These are phyloP conservation scores for Drosophila pectinifera DNA, from an alignment of 1,140 invertebrate species.

Conservation along the genomic window DNA sequence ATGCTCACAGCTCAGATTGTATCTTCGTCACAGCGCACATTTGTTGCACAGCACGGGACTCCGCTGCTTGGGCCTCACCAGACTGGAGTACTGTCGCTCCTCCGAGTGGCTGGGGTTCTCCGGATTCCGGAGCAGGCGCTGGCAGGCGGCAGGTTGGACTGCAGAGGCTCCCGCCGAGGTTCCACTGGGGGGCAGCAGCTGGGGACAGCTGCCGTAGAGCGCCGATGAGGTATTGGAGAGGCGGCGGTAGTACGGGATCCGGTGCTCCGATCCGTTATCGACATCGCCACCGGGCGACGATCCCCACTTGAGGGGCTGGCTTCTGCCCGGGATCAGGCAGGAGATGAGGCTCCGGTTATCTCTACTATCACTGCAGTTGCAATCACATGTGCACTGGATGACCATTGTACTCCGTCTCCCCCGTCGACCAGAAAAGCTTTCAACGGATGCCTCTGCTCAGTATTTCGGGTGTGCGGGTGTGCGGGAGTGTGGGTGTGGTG, in stretches of 20 bases:
- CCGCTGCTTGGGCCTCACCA: conserved; percentile 58
- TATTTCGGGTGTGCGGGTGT: conserved; percentile 14
- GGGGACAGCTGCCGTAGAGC: conserved; percentile 81
- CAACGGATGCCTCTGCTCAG: conserved; percentile 3
- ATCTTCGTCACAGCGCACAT: conserved; percentile 84
- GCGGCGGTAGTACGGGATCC: conserved; percentile 71
- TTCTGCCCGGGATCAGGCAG: conserved; percentile 61
- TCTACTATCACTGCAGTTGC: conserved; percentile 81
- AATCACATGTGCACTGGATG: conserved; percentile 83
- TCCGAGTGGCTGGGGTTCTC: conserved; percentile 14
- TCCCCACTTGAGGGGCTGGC: conserved; percentile 31
- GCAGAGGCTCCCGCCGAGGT: conserved; percentile 12
- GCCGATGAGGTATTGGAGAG: conserved; percentile 80
- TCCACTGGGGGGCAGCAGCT: conserved; percentile 52
- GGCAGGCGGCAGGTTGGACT: conserved; percentile 22
- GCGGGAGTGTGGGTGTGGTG: conserved; percentile 6
- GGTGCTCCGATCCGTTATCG: conserved; percentile 68
- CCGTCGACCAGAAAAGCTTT: conserved; percentile 19
- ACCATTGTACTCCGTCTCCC: conserved; percentile 66
- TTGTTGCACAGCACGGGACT: conserved; percentile 78
- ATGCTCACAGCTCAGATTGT: conserved; percentile 82
- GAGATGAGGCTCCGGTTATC: conserved; percentile 70
- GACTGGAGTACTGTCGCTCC: conserved; percentile 60
- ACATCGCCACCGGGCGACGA: conserved; percentile 58
- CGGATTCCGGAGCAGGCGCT: conserved; percentile 23